Base-by-base conservation (phyloP, 1,140 invertebrate species). In the Notospermus geniculatus region DNA sequence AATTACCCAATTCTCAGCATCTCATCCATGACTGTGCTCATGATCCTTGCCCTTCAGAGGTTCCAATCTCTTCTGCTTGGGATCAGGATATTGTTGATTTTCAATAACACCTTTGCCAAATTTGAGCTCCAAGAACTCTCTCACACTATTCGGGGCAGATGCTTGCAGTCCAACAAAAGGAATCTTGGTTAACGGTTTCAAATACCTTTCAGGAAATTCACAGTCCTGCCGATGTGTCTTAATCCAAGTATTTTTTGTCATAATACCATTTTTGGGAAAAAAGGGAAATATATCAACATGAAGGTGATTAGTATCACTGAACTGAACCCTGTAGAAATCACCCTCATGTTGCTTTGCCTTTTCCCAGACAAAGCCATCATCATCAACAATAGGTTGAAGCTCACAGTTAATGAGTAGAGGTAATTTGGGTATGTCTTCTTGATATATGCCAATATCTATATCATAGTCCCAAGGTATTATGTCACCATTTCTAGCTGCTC, bases 391-490 rank as follows among this genome's bases (percentile, higher is more conserved):
- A 7, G 19, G 9, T n/a, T 27, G 19, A 50, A 65, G 63, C 32
- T 67, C 64, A 17, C 45, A 22, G 39, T 65, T 60, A 57, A 69
- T 67, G 22, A 57, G 27, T 17, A 77, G 63, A 29, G 66, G 57
- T 22, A 57, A 11, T 57, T 89, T 86, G 1, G 83, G 75, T 22
- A 93, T 80, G 78, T 95, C 92, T 41, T 90, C 87, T 11, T 86
- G 84, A 79, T 94, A 92, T 52, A 95, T 87, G 23, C 91, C 92
- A 19, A 96, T 85, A 75, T 95, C 92, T 4, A 93, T 87, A 78
- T 95, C 90, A 75, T 93, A 90, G 72, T 91, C 91, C 90, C 92
- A 95, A 0, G 91, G 91, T 55, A 93, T 83, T 30, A 93, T 88
- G 71, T 93, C 90, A 1, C 86, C 85, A 61, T 83, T 81, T 58